Evolutionary conservation across 1,140 invertebrate species (phyloP).

Genomic region (Leptinotarsa texana): DNA sequence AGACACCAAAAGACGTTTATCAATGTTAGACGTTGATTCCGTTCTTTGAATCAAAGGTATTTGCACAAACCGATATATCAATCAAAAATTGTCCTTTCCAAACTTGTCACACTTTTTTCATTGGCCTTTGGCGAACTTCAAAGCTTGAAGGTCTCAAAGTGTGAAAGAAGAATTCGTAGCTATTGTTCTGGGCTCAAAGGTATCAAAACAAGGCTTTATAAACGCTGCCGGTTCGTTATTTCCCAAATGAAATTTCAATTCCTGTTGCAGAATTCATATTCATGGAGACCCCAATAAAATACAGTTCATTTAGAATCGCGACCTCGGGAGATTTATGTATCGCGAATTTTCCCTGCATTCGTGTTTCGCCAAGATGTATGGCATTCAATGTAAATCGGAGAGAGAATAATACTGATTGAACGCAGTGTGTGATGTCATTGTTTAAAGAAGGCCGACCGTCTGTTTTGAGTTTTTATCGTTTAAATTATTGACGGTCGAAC

Average conservation of each 20-base stretch:
- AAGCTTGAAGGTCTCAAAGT: neutral
- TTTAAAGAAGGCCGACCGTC: slow-evolving; percentile 10
- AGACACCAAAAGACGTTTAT: no score
- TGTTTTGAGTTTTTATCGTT: slow-evolving; percentile 18
- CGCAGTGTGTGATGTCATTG: slow-evolving; percentile 28
- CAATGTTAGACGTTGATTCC: no score
- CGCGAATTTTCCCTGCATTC: slow-evolving; percentile 47
- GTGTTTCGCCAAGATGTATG: slow-evolving; percentile 47
- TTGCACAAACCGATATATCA: no score
- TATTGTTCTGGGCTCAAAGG: slow-evolving; percentile 7
- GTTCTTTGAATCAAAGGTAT: no score
- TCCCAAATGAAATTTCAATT: slow-evolving; percentile 13
- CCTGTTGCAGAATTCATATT: neutral
- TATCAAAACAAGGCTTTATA: neutral
- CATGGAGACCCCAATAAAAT: slow-evolving; percentile 23
- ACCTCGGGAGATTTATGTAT: slow-evolving; percentile 48
- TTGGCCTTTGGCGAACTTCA: neutral
- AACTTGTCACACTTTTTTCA: neutral
- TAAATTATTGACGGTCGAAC: slow-evolving; percentile 21
- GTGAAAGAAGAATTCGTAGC: neutral
- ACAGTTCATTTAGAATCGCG: slow-evolving; percentile 35
- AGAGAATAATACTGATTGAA: slow-evolving; percentile 48
- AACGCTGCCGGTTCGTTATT: neutral
- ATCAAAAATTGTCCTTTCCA: no score
- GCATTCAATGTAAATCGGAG: slow-evolving; percentile 51